Conservation (phyloP, 64 coral and sea anemone genomes). For the Orbicella faveolata region DNA sequence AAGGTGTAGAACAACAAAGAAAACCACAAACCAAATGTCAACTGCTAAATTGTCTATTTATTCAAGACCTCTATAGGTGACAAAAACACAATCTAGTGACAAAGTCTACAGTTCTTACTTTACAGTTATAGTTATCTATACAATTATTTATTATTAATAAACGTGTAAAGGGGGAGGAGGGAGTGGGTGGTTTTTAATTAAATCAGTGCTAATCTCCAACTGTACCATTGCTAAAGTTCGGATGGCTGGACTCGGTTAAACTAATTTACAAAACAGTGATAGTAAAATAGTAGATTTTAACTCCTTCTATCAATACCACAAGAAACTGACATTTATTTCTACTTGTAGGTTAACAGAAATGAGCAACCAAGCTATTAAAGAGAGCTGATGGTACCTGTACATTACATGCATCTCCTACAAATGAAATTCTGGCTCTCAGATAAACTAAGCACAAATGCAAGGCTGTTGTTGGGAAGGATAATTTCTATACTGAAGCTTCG, state of each 20-base stretch:
- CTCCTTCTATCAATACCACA: background rate
- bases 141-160: too few species aligned
- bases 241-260: too few species aligned
- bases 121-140: too few species aligned
- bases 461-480: background rate
- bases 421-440: background rate
- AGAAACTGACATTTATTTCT: background rate
- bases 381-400: background rate
- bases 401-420: background rate
- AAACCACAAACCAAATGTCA: background rate
- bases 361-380: background rate
- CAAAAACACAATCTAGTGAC: constrained; percentile 38
- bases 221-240: background rate
- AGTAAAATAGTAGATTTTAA: constrained; percentile 19
- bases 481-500: background rate
- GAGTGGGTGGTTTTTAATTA: background rate
- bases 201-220: constrained; percentile 9
- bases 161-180: too few species aligned
- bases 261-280: background rate
- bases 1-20: too few species aligned
- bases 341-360: too few species aligned
- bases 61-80: constrained; percentile 10
- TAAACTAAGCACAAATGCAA: background rate
- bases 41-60: constrained; percentile 46
- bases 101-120: constrained; percentile 13